Evolutionary conservation across 2,113 vertebrate species (phyloP).

Genomic region (Otus sunia): DNA sequence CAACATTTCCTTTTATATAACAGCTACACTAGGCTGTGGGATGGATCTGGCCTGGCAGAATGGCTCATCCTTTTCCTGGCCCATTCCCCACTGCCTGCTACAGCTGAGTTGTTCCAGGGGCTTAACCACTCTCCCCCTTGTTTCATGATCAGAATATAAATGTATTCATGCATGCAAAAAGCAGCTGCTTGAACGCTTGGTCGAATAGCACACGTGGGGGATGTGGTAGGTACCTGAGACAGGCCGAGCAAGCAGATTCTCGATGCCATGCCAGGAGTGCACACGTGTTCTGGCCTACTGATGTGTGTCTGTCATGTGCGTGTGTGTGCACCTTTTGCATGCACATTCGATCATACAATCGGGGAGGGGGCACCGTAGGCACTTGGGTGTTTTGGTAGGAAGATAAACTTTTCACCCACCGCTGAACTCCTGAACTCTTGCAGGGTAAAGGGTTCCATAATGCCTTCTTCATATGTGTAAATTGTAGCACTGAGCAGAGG

Average conservation of each 20-base stretch:
- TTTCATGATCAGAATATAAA: not conserved
- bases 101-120: not conserved
- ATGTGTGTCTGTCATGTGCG: rapidly evolving
- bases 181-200: not conserved
- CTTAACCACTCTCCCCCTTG: not conserved
- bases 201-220: not conserved
- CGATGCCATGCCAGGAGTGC: rapidly evolving
- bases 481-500: not conserved
- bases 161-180: not conserved
- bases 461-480: not conserved
- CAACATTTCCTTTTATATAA: not conserved
- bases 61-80: not conserved
- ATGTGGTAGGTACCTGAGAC: not conserved
- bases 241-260: not conserved
- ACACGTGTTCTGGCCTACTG: not conserved
- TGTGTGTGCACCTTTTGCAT: not conserved
- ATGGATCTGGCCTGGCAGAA: not conserved
- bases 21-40: not conserved
- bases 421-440: not conserved
- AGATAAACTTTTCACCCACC: not conserved
- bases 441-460: not conserved
- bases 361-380: not conserved
- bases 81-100: not conserved
- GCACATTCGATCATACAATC: rapidly evolving
- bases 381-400: not conserved